Conservation (phyloP, 2,888 invertebrate genomes). For the Hipparchia semele region DNA sequence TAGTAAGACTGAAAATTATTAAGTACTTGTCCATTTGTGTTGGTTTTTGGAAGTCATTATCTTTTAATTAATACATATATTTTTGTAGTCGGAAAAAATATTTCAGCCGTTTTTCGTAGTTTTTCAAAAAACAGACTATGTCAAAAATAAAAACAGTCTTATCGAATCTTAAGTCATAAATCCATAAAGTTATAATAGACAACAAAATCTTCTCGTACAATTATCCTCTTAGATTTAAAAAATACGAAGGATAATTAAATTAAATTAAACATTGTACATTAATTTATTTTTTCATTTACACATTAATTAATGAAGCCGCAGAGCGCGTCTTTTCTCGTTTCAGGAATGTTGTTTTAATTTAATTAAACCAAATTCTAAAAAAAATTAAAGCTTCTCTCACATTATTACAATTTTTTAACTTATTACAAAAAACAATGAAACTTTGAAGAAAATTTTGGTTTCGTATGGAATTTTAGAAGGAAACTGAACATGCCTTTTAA, state of each 20-base stretch:
- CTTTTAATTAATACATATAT: background rate
- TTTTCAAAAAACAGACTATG: constrained; percentile 19
- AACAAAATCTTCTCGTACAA: constrained; percentile 26
- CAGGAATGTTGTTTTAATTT: constrained; percentile 44
- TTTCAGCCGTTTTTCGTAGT: constrained; percentile 37
- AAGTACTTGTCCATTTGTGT: no score
- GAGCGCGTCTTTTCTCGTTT: constrained; percentile 40
- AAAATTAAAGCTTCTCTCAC: constrained; percentile 46
- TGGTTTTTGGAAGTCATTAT: no score
- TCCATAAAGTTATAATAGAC: constrained; percentile 28
- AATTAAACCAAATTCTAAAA: constrained; percentile 37
- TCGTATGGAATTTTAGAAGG: constrained; percentile 11
- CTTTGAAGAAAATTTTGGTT: background rate
- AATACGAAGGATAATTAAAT: constrained; percentile 32
- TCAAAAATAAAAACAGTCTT: constrained; percentile 66
- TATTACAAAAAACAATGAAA: background rate
- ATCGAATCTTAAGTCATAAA: constrained; percentile 43
- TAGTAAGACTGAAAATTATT: no score
- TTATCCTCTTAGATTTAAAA: constrained; percentile 31
- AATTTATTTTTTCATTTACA: constrained; percentile 16
- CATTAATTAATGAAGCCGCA: constrained; percentile 38
- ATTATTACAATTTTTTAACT: constrained; percentile 23
- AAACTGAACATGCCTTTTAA: background rate
- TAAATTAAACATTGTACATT: constrained; percentile 29
- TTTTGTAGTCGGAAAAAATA: background rate